These are phyloP conservation scores for Calliopum simillimum DNA, from an alignment of 2,888 invertebrate genomes.

Conservation along the genomic window DNA sequence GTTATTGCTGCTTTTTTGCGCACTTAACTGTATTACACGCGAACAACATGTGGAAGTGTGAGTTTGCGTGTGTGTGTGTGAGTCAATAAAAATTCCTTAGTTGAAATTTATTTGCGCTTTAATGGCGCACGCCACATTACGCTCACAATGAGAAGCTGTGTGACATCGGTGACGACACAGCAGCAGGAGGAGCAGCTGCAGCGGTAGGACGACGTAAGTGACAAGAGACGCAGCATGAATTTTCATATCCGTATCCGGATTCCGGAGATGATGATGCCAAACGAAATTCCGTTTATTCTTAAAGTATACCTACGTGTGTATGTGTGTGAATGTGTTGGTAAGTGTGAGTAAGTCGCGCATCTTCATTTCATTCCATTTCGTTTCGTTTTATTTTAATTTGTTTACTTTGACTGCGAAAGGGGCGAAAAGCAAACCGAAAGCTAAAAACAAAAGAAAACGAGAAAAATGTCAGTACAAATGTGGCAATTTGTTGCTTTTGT, in stretches of 20 bases:
- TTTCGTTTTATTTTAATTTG: slow-evolving; percentile 23
- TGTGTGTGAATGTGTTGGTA: too few species aligned
- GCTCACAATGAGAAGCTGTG: slow-evolving; percentile 4
- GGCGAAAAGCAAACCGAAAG: background rate
- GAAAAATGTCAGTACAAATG: slow-evolving; percentile 11
- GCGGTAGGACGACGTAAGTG: too few species aligned
- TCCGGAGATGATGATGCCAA: slow-evolving; percentile 17
- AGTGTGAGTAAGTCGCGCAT: background rate
- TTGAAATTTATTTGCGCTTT: slow-evolving; percentile 29
- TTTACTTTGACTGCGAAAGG: slow-evolving; percentile 11
- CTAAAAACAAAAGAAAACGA: background rate
- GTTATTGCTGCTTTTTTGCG: background rate
- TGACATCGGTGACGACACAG: too few species aligned
- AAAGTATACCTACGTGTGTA: too few species aligned
- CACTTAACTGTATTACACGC: background rate
- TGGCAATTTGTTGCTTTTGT: slow-evolving; percentile 25
- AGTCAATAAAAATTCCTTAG: slow-evolving; percentile 7
- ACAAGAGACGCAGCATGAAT: background rate
- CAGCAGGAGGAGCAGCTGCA: background rate
- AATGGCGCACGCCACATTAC: slow-evolving; percentile 30
- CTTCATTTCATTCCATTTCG: slow-evolving; percentile 18
- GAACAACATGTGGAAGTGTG: too few species aligned
- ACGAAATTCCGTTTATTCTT: background rate
- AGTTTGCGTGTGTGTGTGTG: too few species aligned
- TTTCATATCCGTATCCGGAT: slow-evolving; percentile 29